These are phyloP conservation scores for Dinomys branickii DNA, from an alignment of 2,113 vertebrate species.

Conservation along the genomic window DNA sequence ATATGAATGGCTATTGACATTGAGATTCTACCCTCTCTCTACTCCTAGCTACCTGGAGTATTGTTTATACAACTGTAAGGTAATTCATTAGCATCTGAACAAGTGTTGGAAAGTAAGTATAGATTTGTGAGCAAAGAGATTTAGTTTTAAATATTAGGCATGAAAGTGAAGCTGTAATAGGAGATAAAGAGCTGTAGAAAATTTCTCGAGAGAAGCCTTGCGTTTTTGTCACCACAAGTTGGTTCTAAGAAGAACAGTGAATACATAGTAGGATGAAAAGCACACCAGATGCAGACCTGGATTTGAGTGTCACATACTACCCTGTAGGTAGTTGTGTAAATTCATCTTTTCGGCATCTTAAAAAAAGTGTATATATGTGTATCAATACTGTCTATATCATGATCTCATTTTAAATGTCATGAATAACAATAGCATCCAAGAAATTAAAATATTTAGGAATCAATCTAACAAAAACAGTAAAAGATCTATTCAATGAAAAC, in stretches of 20 bases:
- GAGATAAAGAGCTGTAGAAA: not conserved
- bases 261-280: not conserved
- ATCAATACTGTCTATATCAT: not conserved
- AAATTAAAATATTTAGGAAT: no score
- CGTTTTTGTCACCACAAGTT: not conserved
- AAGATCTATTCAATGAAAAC: no score
- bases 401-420: not conserved
- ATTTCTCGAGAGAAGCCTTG: not conserved
- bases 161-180: not conserved
- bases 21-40: not conserved
- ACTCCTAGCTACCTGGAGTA: not conserved
- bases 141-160: conserved; percentile 4
- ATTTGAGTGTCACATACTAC: not conserved
- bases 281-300: not conserved
- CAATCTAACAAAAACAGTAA: no score
- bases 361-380: not conserved
- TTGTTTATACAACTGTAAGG: not conserved
- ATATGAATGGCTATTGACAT: not conserved
- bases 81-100: not conserved
- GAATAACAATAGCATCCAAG: no score
- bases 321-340: not conserved
- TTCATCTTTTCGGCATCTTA: not conserved
- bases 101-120: conserved; percentile 19
- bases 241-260: not conserved
- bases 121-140: not conserved